Base-by-base conservation (phyloP, 2,888 invertebrate species). In the Dexiosoma caninum region DNA sequence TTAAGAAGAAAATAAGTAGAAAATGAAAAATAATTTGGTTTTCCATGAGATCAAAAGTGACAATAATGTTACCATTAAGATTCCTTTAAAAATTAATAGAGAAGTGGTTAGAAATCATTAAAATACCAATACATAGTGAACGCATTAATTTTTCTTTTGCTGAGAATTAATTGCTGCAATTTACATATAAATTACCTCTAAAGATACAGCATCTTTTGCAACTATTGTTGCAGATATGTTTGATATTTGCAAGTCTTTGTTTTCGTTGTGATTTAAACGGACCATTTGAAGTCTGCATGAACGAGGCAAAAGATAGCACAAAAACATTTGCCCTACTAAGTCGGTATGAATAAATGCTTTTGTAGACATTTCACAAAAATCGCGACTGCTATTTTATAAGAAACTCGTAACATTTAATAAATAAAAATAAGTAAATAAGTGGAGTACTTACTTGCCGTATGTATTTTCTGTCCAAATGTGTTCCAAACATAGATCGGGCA, bases 401-500 rank as follows among this genome's bases (percentile, higher is more conserved):
- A 40, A 23, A 23, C 7, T 42, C 9, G 12, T 3, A 23, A 6
- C 23, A 42, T 6, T 49, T 57, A 16, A 23, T 30, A 21, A 7
- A 44, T 12, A 37, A 3, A 30, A 12, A 30, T 60, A 19, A 7
- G 10, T 19, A 14, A 9, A 55, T 10, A 27, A 32, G 10, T n/a
- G 0, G 0, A 7, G 2, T 53, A 91, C 91, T 87, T 78, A 92
- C 92, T 51, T 88, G 91, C 92, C 82, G 90, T 85, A 81, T 84
- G 87, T 91, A 77, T 91, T 93, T 85, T 98, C 98, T 0, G 95
- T 95, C 98, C 98, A 98, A 12, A 97, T 91, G 86, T 95, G 95
- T 84, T 98, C 97, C 51, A 98, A 91, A 86, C 97, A 97, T 82
- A 97, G 92, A 84, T 96, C 95, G 0, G 98, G 97, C 84, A 94